Conservation (phyloP, 2,888 invertebrate genomes). For the Plebejus melissa region DNA sequence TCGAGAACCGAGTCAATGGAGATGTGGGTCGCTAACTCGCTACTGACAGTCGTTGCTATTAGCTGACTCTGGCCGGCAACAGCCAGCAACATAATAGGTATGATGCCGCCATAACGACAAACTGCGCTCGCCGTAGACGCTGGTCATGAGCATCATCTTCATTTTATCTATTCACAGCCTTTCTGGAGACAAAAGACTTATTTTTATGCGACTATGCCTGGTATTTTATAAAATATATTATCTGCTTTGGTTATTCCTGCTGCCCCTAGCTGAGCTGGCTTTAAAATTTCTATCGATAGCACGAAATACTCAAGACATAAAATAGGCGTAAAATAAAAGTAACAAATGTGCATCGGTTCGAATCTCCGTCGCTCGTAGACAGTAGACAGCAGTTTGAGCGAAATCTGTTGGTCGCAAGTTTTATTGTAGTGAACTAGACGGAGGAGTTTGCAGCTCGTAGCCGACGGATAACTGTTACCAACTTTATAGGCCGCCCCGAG, state of each 20-base stretch:
- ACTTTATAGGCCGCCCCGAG: background rate
- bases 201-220: too few relatives aligned
- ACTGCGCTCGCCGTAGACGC: too few relatives aligned
- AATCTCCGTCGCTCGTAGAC: background rate
- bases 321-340: background rate
- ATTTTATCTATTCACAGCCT: too few relatives aligned
- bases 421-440: background rate
- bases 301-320: background rate
- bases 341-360: background rate
- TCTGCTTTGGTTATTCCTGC: too few relatives aligned
- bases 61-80: background rate
- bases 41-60: background rate
- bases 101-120: too few relatives aligned
- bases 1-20: slow-evolving; percentile 2
- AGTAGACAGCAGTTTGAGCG: background rate
- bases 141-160: too few relatives aligned
- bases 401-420: background rate
- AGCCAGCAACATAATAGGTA: too few relatives aligned
- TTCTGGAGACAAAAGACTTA: too few relatives aligned
- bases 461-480: background rate
- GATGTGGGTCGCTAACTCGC: slow-evolving; percentile 20
- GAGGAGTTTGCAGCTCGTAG: background rate
- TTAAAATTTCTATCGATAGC: background rate
- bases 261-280: background rate
- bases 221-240: too few relatives aligned